These are phyloP conservation scores for Actinia tenebrosa DNA, from an alignment of 64 coral and sea anemone genomes.

Conservation along the genomic window DNA sequence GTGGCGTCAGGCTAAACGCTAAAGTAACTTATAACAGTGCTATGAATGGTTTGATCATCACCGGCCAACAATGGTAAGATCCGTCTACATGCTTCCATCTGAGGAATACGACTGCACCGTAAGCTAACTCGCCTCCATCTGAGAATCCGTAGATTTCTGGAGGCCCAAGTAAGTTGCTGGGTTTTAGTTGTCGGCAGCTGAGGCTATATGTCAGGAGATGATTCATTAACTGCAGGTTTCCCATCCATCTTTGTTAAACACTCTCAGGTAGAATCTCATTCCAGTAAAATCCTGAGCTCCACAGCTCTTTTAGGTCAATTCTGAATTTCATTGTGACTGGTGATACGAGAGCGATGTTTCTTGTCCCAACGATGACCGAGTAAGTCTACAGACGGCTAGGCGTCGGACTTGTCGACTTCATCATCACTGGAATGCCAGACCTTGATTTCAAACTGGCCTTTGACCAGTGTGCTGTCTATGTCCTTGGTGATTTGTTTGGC, in stretches of 20 bases:
- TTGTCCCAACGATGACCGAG: conserved; percentile 63
- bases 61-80: conserved; percentile 15
- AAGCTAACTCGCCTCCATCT: conserved; percentile 31
- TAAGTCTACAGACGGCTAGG: conserved; percentile 17
- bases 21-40: conserved; percentile 14
- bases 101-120: conserved; percentile 38
- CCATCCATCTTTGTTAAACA: conserved; percentile 18
- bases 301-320: conserved; percentile 43
- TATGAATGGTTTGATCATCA: conserved; percentile 47
- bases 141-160: conserved; percentile 37
- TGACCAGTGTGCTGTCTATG: neutral
- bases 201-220: conserved; percentile 13
- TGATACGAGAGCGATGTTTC: conserved; percentile 8
- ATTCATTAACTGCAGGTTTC: conserved; percentile 27
- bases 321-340: conserved; percentile 26
- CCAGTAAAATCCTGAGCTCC: conserved; percentile 34
- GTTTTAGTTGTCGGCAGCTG: conserved; percentile 11
- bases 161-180: neutral
- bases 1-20: no score
- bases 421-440: conserved; percentile 15
- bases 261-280: conserved; percentile 14
- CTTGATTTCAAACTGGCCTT: conserved; percentile 35
- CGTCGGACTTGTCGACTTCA: conserved; percentile 16
- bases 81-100: conserved; percentile 39
- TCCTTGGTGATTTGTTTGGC: conserved; percentile 6